These are phyloP conservation scores for Martes flavigula DNA, from an alignment of 2,797 vertebrate genomes.

Conservation along the genomic window DNA sequence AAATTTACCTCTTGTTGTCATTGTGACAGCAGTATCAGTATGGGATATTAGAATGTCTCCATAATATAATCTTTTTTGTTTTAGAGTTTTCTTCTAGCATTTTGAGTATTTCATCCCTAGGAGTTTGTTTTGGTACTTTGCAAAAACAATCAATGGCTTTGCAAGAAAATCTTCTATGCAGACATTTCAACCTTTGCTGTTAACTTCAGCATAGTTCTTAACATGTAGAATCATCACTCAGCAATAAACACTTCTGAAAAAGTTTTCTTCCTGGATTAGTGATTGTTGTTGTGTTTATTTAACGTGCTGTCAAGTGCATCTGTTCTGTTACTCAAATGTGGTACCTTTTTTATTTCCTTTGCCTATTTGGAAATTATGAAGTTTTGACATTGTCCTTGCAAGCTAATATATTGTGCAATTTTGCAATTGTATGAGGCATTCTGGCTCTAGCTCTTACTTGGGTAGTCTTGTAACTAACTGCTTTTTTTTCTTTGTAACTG, in stretches of 20 bases:
- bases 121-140: background rate
- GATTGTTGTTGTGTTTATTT: background rate
- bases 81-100: background rate
- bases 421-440: background rate
- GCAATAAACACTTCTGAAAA: background rate
- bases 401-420: background rate
- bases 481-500: background rate
- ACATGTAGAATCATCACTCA: background rate
- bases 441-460: background rate
- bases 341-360: background rate
- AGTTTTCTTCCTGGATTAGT: background rate
- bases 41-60: background rate
- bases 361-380: background rate
- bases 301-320: background rate
- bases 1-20: background rate
- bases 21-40: background rate
- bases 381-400: conserved; percentile 13
- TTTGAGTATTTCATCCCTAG: background rate
- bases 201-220: background rate
- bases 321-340: background rate
- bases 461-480: background rate
- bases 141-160: background rate
- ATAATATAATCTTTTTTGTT: background rate
- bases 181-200: background rate
- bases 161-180: background rate